Evolutionary conservation across 1,140 invertebrate species (phyloP).

Genomic region (Cyclina sinensis): DNA sequence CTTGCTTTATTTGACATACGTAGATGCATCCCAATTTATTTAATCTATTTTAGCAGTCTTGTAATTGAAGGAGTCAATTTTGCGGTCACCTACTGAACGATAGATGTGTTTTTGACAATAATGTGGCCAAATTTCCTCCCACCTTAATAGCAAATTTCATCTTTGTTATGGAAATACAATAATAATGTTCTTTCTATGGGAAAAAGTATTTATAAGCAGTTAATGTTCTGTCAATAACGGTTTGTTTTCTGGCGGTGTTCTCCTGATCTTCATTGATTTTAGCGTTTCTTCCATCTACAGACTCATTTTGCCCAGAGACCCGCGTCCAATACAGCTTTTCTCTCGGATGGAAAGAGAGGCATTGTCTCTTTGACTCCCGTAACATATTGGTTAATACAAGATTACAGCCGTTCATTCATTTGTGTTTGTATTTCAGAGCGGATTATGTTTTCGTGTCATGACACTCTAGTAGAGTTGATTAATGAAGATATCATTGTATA

Average conservation of each 20-base stretch:
- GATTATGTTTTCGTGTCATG: conserved; percentile 14
- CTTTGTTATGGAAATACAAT: conserved; percentile 51
- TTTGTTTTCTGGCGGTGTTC: conserved; percentile 50
- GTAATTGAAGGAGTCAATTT: too few species aligned
- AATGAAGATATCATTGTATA: background rate
- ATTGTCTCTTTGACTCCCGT: conserved; percentile 35
- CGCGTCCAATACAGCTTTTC: conserved; percentile 28
- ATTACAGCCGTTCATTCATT: conserved; percentile 19
- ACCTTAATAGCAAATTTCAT: conserved; percentile 33
- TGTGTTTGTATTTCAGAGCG: conserved; percentile 2
- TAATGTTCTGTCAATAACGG: conserved; percentile 63
- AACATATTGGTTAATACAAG: conserved; percentile 38
- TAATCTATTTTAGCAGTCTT: too few species aligned
- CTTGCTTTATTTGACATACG: too few species aligned
- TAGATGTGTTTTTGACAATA: background rate
- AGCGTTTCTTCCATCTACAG: conserved; percentile 15
- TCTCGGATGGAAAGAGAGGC: conserved; percentile 23
- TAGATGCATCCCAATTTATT: too few species aligned
- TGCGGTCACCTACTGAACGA: background rate
- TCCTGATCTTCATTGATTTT: conserved; percentile 56
- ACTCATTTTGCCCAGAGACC: conserved; percentile 15
- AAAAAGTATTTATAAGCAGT: conserved; percentile 64
- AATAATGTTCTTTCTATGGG: conserved; percentile 49
- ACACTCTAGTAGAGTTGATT: conserved; percentile 3
- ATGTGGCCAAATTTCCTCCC: conserved; percentile 9